Evolutionary conservation across 2,113 vertebrate genomes (phyloP), one percentile per base, ranked within the genome.

Genomic region (Rhipidura dahli): DNA sequence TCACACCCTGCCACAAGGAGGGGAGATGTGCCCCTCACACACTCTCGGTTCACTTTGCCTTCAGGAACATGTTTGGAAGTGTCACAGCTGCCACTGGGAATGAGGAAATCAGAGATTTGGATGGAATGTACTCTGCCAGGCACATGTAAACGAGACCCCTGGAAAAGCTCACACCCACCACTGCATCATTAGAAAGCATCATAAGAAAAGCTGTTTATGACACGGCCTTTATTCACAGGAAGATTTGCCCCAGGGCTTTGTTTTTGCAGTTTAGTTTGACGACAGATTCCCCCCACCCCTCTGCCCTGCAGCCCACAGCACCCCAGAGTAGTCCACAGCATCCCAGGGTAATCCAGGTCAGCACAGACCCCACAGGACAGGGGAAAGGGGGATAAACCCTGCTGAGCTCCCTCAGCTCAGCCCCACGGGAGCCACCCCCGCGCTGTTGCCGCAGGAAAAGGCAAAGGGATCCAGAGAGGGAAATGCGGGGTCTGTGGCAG

Each of bases 121-220:
- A 23, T 22, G 23, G 56, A 79, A 96, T 24, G 76, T 7, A 18
- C 79, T 81, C 90, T 21, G 42, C 82, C 40, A 66, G 49, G 94
- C 66, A 80, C 64, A 83, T 20, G 76, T 57, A 69, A 77, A 95
- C 7, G 15, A 94, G 96, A 91, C 12, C 94, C 90, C 95, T 94
- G 93, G 85, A 57, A 93, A 97, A 94, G 92, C 93, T 89, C 72
- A 95, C 87, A 88, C 65, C 93, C 93, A 95, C 84, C 87, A 93
- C 68, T 11, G 82, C 47, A 96, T 76, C 90, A 83, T 83, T 56
- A 87, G 93, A 94, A 95, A 92, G 49, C 87, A 87, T 85, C 35
- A 92, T 80, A 30, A 95, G 83, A 51, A 93, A 87, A 89, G 83
- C 94, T 95, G 83, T 87, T 95, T 87, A 45, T 78, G 82, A 92